Evolutionary conservation across 2,113 vertebrate species (phyloP).

Genomic region (Sitta europaea): DNA sequence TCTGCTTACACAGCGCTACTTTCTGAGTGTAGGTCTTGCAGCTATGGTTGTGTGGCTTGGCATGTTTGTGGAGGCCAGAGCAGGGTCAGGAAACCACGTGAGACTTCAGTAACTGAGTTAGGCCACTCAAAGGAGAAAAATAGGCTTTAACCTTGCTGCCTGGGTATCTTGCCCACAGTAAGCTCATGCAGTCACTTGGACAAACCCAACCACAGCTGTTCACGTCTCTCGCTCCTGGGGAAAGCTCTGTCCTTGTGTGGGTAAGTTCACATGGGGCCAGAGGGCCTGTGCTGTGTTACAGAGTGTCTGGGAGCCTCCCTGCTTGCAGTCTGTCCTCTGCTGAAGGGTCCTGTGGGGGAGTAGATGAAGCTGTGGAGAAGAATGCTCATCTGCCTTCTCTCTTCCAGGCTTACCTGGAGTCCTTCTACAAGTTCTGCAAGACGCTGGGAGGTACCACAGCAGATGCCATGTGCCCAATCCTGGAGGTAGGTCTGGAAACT

Average conservation of each 20-base stretch:
- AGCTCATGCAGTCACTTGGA: not conserved
- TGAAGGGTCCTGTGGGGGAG: not conserved
- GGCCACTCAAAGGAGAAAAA: not conserved
- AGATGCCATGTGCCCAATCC: conserved; percentile 95
- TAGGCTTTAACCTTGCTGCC: not conserved
- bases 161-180: not conserved
- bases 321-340: not conserved
- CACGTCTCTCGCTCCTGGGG: not conserved
- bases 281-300: not conserved
- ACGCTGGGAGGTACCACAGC: conserved; percentile 92
- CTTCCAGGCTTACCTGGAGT: conserved; percentile 90
- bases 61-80: conserved; percentile 17
- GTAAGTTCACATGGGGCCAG: not conserved
- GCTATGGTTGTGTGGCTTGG: conserved; percentile 52
- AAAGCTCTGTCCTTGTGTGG: not conserved
- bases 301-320: not conserved
- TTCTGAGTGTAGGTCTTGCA: not conserved
- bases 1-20: conserved; percentile 34
- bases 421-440: conserved; percentile 97
- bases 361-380: not conserved
- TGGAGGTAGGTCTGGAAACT: conserved; percentile 82
- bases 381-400: not conserved
- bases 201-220: not conserved
- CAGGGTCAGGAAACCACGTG: conserved; percentile 26
- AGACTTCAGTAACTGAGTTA: not conserved